These are phyloP conservation scores for Trematocara marginatum DNA, from an alignment of 2,113 vertebrate genomes.

Conservation along the genomic window DNA sequence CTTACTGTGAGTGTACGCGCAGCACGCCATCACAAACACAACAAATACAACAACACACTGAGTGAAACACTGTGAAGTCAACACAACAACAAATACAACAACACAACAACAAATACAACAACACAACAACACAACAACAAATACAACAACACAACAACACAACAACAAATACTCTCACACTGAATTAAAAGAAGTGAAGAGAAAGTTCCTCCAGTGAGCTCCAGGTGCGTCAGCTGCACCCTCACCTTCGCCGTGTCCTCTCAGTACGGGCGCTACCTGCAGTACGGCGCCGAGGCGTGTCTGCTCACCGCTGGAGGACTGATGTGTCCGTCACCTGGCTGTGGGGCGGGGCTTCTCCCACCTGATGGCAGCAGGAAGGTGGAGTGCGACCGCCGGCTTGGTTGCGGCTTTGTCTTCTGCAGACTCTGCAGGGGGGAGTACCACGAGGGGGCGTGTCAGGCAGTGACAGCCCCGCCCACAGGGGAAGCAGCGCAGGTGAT, in stretches of 20 bases:
- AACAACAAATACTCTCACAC: not conserved
- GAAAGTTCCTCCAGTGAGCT: not conserved
- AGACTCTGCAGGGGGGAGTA: constrained; percentile 78
- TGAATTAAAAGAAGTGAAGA: not conserved
- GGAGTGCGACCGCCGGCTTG: constrained; percentile 74
- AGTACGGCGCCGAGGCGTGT: constrained; percentile 83
- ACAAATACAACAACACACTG: too few species aligned
- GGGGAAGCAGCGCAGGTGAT: constrained; percentile 46
- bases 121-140: too few species aligned
- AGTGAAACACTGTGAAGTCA: too few species aligned
- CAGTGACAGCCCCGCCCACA: not conserved
- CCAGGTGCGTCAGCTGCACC: not conserved
- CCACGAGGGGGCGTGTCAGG: constrained; percentile 75
- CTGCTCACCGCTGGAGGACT: constrained; percentile 83
- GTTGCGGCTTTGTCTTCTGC: constrained; percentile 88
- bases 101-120: not conserved
- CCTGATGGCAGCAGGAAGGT: constrained; percentile 69
- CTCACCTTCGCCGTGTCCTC: not conserved
- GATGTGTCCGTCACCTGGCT: constrained; percentile 82
- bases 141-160: too few species aligned
- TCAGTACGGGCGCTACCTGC: constrained; percentile 88
- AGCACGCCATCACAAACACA: too few species aligned
- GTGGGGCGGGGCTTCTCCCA: constrained; percentile 84
- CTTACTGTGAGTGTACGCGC: too few species aligned
- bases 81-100: too few species aligned